Evolutionary conservation across 1,140 invertebrate species (phyloP), one percentile per base, ranked within the genome.

Genomic region (Calycopis cecrops): DNA sequence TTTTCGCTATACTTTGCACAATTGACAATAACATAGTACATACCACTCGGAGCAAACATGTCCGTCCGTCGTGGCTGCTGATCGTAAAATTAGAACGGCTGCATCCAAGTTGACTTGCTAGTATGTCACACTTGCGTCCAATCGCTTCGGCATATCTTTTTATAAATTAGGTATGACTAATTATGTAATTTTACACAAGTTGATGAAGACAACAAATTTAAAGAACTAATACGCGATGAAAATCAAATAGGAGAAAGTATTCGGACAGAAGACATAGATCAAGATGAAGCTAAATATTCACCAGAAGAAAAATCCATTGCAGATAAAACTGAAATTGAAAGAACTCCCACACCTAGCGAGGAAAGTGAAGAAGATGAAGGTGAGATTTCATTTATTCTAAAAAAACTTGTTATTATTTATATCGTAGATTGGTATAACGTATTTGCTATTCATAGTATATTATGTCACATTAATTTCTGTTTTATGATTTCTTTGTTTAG

Each of bases 271-370:
- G 85, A 91, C 67, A 80, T 89, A 51, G 89, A 92, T 76, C 87
- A 89, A 64, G 90, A 92, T 69, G 91, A 93, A 81, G 88, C 90
- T 35, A 93, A 93, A 73, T 93, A 93, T 70, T 92, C 92, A 7
- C 92, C 92, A 16, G 92, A 94, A 76, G 92, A 93, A 65, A 94
- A 93, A 69, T 90, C 89, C 18, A 82, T 93, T 1, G 88, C 91
- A 62, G 87, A 88, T 44, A 87, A 85, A 50, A 87, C 80, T 70
- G 88, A 89, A 57, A 71, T 81, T 62, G 85, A 87, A 48, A 76
- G 82, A 62, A 88, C 87, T 7, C 77, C 85, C 17, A 89, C 89
- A 14, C 89, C 90, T 38, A 88, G 88, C 35, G 90, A 90, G 59
- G 88, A 90, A 38, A 91, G 92, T 62, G 92, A 93, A 76, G 89